These are phyloP conservation scores for Zosterops hypoxanthus DNA, from an alignment of 2,113 vertebrate species.

Conservation along the genomic window DNA sequence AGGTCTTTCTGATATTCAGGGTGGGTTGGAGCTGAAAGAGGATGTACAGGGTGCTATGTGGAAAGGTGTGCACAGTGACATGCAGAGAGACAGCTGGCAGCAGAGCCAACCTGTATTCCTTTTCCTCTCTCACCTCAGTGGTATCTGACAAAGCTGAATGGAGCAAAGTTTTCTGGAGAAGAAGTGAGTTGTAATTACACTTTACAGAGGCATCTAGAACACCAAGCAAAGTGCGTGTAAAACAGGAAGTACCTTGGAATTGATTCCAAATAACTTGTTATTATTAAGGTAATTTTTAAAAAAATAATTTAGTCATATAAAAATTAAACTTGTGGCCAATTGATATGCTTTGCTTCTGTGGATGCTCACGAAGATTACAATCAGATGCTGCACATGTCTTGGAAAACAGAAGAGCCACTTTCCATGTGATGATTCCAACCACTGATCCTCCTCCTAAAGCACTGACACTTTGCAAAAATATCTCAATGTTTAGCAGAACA, in stretches of 20 bases:
- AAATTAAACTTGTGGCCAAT: neutral
- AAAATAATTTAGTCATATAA: neutral
- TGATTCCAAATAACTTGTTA: neutral
- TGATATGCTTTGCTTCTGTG: neutral
- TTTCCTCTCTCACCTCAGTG: accelerated
- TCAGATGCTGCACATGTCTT: neutral
- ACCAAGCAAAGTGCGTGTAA: neutral
- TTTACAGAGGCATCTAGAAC: neutral
- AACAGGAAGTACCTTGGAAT: neutral
- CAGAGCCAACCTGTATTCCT: neutral
- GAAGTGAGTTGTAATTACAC: neutral
- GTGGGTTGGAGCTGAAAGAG: neutral
- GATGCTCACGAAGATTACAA: neutral
- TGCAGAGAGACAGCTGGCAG: neutral
- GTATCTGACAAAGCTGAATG: neutral
- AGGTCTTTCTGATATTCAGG: neutral
- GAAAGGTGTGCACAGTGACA: accelerated
- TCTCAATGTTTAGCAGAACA: neutral
- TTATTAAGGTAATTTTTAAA: neutral
- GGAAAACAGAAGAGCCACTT: neutral
- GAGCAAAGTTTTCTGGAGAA: neutral
- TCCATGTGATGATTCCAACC: neutral
- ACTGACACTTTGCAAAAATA: neutral
- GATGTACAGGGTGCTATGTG: neutral
- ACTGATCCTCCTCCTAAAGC: neutral